Base-by-base conservation (phyloP, 2,888 invertebrate genomes). In the Branchipolynoe longqiensis region DNA sequence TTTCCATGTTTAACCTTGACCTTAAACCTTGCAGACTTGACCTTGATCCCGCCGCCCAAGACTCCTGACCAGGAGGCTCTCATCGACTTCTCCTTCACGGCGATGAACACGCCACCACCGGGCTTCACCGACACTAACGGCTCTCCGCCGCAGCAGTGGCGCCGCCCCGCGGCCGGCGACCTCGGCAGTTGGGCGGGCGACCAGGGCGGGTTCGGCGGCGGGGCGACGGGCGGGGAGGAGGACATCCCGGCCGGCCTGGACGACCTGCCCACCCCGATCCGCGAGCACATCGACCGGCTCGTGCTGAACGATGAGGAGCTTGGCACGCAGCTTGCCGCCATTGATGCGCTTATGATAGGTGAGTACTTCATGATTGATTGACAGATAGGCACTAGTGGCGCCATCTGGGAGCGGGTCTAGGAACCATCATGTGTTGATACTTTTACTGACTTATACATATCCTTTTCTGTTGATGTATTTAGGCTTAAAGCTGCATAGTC, bases 41-140 rank as follows among this genome's bases (percentile, higher is more conserved):
- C 97, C 84, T 95, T 97, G 92, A 95, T 97, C 92, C 97, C 97
- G 87, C 97, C 97, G 33, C 97, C 97, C 4, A 88, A 89, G 62
- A 89, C 89, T 2, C 87, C 88, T 59, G 86, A 87, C 36, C 89
- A 89, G 58, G 64, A 90, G 41, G 78, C 58, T 36, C 87, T 89
- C 64, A 88, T 90, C 4, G 91, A 90, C 86, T 91, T 91, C 87
- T 58, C 83, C 84, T 83, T 85, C 14, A 81, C 74, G 64, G 83
- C 88, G 22, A 96, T 96, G 90, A 94, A 81, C 64, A 54, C 85
- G n/a, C 28, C 95, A 85, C 95, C 95, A 14, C 95, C 95, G 18
- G 96, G 96, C 0, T 97, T 97, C 90, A 96, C 74, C 14, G 89
- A 88, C 82, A 33, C 22, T 18, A 40, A 25, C 25, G n/a, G 25